Conservation (phyloP, 2,888 invertebrate genomes). For the Xestoiulus laeticollis region DNA sequence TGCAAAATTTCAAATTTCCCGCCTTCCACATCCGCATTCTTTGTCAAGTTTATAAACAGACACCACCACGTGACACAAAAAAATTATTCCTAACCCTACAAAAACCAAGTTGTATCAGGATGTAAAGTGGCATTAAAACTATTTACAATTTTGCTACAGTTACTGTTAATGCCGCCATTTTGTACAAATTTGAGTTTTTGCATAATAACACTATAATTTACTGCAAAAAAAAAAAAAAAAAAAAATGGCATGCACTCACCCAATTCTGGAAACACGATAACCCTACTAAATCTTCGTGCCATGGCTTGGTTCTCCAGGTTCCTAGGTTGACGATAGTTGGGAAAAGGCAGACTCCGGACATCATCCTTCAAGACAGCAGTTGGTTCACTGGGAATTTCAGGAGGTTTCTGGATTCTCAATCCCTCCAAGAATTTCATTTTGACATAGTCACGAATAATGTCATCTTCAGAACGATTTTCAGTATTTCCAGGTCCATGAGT, state of each 20-base stretch:
- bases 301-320: not conserved
- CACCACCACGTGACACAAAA: too few species aligned
- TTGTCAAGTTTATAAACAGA: too few species aligned
- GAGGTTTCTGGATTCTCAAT: not conserved
- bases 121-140: not conserved
- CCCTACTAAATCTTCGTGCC: not conserved
- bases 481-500: not conserved
- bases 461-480: not conserved
- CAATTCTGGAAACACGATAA: slow-evolving; percentile 30
- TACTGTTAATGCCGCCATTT: not conserved
- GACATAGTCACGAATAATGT: not conserved
- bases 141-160: not conserved
- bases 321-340: not conserved
- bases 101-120: too few species aligned
- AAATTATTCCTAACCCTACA: not conserved
- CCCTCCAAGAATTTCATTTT: not conserved
- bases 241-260: not conserved
- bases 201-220: not conserved
- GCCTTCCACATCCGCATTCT: too few species aligned
- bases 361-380: not conserved
- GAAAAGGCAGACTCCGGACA: not conserved
- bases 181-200: not conserved
- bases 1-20: too few species aligned
- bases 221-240: not conserved
- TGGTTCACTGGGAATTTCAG: not conserved